Evolutionary conservation across 2,888 invertebrate genomes (phyloP).

Genomic region (Loripinus fragilis): DNA sequence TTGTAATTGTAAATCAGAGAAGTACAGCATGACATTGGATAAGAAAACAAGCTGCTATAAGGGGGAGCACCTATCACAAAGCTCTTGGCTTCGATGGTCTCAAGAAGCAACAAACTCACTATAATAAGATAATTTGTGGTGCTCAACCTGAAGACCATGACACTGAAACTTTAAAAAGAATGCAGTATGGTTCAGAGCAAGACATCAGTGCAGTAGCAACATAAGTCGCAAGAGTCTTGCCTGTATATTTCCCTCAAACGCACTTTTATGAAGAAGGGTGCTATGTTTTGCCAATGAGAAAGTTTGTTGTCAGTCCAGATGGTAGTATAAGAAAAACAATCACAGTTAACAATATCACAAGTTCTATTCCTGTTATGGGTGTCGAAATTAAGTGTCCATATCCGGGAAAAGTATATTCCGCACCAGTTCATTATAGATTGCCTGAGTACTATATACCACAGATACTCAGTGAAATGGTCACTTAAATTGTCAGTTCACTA

Average conservation of each 20-base stretch:
- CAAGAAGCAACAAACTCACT: background rate
- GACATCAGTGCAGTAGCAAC: constrained; percentile 16
- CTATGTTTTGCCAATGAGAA: background rate
- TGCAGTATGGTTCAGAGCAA: background rate
- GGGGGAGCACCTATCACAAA: constrained; percentile 4
- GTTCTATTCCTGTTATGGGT: too few relatives aligned
- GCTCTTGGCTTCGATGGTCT: constrained; percentile 12
- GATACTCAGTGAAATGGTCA: constrained; percentile 41
- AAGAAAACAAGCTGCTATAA: background rate
- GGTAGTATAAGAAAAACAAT: background rate
- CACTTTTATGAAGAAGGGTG: constrained; percentile 13
- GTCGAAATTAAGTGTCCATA: constrained; percentile 54
- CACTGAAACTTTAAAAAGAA: background rate
- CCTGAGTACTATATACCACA: constrained; percentile 49
- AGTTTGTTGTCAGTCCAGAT: constrained; percentile 9
- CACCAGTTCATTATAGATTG: constrained; percentile 32
- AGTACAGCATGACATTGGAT: background rate
- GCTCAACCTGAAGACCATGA: background rate
- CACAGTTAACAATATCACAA: too few relatives aligned
- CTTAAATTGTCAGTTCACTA: background rate
- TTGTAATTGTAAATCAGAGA: background rate
- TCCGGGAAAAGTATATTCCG: constrained; percentile 38
- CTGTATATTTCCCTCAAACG: background rate
- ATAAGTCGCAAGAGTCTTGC: background rate
- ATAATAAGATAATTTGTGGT: background rate